Evolutionary conservation across 2,797 vertebrate species (phyloP).

Genomic region (Aotus griseimembra): DNA sequence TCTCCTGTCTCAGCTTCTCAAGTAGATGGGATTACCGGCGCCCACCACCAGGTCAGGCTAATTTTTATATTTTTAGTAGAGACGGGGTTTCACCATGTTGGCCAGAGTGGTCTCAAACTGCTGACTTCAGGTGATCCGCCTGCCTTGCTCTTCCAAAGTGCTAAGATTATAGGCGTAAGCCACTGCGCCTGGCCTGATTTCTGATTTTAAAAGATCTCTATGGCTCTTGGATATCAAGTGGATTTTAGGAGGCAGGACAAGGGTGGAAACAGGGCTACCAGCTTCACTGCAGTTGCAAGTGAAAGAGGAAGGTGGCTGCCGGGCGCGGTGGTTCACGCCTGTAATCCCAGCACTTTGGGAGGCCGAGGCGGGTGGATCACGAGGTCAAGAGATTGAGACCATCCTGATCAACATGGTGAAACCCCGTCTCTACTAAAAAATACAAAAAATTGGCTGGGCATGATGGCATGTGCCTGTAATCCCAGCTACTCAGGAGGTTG

Average conservation of each 20-base stretch:
- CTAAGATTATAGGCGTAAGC: background rate
- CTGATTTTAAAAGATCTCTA: background rate
- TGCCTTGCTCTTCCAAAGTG: background rate
- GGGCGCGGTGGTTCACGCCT: too few species aligned
- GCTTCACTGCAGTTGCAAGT: background rate
- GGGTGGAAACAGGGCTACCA: background rate
- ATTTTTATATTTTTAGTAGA: background rate
- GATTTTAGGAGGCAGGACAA: background rate
- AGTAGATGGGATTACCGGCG: background rate
- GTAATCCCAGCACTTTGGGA: too few species aligned
- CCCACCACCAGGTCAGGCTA: rapidly evolving
- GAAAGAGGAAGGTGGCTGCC: background rate
- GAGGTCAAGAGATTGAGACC: too few species aligned
- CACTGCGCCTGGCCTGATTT: background rate
- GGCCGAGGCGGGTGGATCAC: too few species aligned
- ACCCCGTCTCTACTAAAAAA: too few species aligned
- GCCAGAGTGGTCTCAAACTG: background rate
- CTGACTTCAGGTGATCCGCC: background rate
- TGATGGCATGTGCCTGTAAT: too few species aligned
- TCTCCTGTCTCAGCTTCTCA: background rate
- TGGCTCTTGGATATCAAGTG: background rate
- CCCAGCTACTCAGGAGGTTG: too few species aligned
- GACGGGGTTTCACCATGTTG: background rate
- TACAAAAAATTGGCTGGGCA: too few species aligned
- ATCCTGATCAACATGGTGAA: too few species aligned